Evolutionary conservation across 2,797 vertebrate species (phyloP).

Genomic region (Cetoscarus ocellatus): DNA sequence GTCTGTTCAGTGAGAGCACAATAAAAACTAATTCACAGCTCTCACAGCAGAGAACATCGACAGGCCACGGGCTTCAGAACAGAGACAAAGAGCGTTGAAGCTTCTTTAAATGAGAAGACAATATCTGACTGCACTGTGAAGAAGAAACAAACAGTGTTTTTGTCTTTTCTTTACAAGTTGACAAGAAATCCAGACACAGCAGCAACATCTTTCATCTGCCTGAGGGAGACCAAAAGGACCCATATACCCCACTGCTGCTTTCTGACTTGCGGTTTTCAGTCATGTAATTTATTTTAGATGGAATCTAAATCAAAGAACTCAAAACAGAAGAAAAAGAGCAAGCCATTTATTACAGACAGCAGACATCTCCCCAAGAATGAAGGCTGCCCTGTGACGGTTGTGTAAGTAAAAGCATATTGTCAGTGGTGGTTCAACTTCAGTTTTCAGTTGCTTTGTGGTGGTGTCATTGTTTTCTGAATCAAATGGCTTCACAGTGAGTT

Average conservation of each 20-base stretch:
- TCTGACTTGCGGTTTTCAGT: neutral
- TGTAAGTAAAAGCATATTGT: neutral
- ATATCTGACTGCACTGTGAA: conserved; percentile 4
- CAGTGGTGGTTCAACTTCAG: too few relatives aligned
- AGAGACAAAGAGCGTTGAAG: neutral
- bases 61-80: neutral
- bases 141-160: conserved; percentile 23
- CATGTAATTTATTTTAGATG: too few relatives aligned
- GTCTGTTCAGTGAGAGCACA: neutral
- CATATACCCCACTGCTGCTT: conserved; percentile 26
- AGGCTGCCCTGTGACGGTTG: neutral
- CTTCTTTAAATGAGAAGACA: neutral
- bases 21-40: conserved; percentile 6
- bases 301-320: neutral
- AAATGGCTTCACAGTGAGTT: too few relatives aligned
- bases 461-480: too few relatives aligned
- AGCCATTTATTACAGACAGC: neutral
- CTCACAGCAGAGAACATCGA: neutral
- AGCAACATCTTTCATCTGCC: conserved; percentile 24
- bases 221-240: neutral
- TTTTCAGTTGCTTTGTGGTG: too few relatives aligned
- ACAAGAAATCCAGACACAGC: conserved; percentile 16
- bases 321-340: neutral
- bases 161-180: conserved; percentile 8
- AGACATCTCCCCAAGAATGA: neutral